phyloP scores from a whole-genome alignment of 2,113 vertebrate genomes.

The Muntiacus reevesi region DNA sequence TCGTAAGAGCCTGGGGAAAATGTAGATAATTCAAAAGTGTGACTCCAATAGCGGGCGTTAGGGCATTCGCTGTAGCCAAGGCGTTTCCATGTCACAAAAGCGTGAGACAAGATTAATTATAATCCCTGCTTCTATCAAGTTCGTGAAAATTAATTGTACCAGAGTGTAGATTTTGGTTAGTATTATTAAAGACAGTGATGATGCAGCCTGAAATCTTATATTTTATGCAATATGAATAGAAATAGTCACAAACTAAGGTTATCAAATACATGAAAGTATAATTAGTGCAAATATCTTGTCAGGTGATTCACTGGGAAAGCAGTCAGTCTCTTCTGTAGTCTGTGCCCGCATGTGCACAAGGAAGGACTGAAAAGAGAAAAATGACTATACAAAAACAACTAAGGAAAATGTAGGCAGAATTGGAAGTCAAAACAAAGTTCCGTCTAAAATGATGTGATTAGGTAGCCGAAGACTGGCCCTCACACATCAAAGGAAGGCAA shows the following conservation, averaged over 20 bases:
- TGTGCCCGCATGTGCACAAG: accelerated
- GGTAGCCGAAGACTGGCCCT: neutral
- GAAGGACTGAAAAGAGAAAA: neutral
- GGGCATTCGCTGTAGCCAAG: neutral
- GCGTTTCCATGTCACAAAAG: neutral
- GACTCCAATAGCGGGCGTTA: neutral
- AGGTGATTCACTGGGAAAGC: neutral
- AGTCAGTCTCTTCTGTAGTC: neutral
- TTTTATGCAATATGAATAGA: neutral
- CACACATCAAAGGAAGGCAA: slow-evolving; percentile 38
- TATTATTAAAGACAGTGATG: neutral
- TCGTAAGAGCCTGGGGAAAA: neutral
- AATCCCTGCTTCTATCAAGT: neutral
- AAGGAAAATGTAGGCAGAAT: neutral
- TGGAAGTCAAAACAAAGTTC: slow-evolving; percentile 49
- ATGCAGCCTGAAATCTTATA: neutral
- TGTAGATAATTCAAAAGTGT: neutral
- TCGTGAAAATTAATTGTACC: neutral
- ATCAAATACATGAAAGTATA: neutral
- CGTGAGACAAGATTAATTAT: neutral
- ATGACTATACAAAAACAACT: slow-evolving; percentile 5
- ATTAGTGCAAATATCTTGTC: neutral
- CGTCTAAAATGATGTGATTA: slow-evolving; percentile 43
- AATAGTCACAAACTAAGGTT: neutral
- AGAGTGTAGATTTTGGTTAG: neutral